Evolutionary conservation across 2,113 vertebrate genomes (phyloP).

Genomic region (Colaptes auratus): DNA sequence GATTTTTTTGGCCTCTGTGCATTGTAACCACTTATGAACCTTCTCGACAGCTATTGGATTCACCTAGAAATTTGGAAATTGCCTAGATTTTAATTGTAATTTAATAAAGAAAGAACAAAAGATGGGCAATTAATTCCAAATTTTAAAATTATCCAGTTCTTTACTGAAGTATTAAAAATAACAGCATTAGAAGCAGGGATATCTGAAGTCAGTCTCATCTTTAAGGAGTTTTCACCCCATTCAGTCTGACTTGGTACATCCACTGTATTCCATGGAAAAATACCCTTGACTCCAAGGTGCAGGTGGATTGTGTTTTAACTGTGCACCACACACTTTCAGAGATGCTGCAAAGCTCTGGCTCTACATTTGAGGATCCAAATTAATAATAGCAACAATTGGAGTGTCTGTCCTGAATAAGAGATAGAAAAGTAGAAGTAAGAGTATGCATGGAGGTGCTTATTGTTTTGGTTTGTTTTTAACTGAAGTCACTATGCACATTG

Average conservation of each 20-base stretch:
- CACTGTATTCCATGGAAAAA: not conserved
- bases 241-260: not conserved
- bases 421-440: not conserved
- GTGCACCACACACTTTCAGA: not conserved
- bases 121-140: not conserved
- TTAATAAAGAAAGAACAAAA: not conserved
- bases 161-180: not conserved
- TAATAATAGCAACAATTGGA: not conserved
- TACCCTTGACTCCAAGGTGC: not conserved
- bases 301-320: not conserved
- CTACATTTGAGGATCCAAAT: not conserved
- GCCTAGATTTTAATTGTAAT: not conserved
- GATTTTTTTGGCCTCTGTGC: not conserved
- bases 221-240: not conserved
- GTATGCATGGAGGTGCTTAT: not conserved
- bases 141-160: not conserved
- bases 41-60: not conserved
- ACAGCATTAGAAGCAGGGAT: not conserved
- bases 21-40: not conserved
- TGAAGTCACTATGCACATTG: not conserved
- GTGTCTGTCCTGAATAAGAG: not conserved
- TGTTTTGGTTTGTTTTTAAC: not conserved
- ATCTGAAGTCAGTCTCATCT: not conserved
- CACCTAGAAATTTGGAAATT: not conserved
- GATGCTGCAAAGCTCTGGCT: not conserved